A percentile compares a stretch with the other conserved stretches of the same genome.
Conservation (phyloP, 2,888 invertebrate species). For the Geotrupes spiniger region DNA sequence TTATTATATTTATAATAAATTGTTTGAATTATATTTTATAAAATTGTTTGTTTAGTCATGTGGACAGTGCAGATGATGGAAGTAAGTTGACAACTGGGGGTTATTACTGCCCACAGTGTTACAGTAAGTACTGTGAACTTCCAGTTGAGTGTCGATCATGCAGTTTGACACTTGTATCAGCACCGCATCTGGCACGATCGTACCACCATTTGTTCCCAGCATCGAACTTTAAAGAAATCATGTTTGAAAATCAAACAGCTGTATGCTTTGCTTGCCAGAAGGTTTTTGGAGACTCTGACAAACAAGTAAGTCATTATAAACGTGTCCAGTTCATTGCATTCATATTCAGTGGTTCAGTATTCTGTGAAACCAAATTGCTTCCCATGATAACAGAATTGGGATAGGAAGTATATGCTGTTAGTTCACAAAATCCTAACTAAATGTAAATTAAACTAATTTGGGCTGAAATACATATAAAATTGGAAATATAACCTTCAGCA, state of each 20-base stretch:
- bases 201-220: constrained; percentile 97
- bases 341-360: no score
- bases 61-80: constrained; percentile 70
- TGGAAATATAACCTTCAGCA: no score
- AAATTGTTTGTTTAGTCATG: constrained; percentile 58
- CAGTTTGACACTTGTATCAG: constrained; percentile 92
- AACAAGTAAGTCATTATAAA: constrained; percentile 58
- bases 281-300: constrained; percentile 64
- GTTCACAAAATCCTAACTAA: no score
- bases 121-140: constrained; percentile 95
- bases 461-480: no score
- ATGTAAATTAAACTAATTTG: no score
- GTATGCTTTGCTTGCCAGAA: constrained; percentile 76
- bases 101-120: constrained; percentile 92
- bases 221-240: constrained; percentile 74
- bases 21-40: constrained; percentile 5
- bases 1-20: no score
- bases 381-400: no score
- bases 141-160: constrained; percentile 97
- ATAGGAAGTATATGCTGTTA: no score
- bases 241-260: constrained; percentile 56
- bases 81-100: constrained; percentile 72
- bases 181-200: constrained; percentile 95
- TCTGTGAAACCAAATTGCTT: no score
- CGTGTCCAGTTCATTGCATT: constrained; percentile 7